Evolutionary conservation across 2,113 vertebrate genomes (phyloP), one percentile per base, ranked within the genome.

Genomic region (Trematocara nigrifrons): DNA sequence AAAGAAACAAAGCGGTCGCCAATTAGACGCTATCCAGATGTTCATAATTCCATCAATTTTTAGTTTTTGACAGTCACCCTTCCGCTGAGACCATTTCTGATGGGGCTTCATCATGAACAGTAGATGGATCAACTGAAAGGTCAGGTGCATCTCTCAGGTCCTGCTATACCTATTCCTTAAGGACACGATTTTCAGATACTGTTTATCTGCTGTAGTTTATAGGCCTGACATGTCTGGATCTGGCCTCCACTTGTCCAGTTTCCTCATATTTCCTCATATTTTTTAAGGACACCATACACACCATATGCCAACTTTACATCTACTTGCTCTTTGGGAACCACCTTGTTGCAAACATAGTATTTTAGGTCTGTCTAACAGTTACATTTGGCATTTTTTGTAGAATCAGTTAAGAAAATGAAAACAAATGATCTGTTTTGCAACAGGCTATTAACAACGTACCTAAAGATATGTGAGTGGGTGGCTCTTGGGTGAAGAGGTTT

Each of bases 1-100:
- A 69, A 69, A 64, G 10, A 42, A 15, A 42, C 6, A 0, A 69
- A 22, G 40, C 5, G 1, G 3, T 45, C 1, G 0, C 20, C 12
- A 71, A 15, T 71, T 26, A 71, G 13, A 69, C 4, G 4, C 64
- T 22, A 42, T 42, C 5, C 20, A 71, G 66, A 71, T 45, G 29
- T 10, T 71, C 0, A 45, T 40, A 66, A 20, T 71, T 71, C 20
- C 20, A 71, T 45, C 20, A 45, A 10, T 71, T 45, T 45, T 71
- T 42, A 10, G 12, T 26, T 71, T 6, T 71, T 71, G 33, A 71
- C 64, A 71, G 64, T 42, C 12, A 16, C 12, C 38, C 5, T 45
- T 42, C 11, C 1, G 3, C 12, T 26, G 5, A 71, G 20, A 71
- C 64, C 38, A 66, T 40, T 66, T 40, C 33, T 26, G 66, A 26